Percentiles rank a stretch among this genome's conserved stretches.
Conservation (phyloP, 2,113 vertebrate genomes). For the Psittacara wagleri region DNA sequence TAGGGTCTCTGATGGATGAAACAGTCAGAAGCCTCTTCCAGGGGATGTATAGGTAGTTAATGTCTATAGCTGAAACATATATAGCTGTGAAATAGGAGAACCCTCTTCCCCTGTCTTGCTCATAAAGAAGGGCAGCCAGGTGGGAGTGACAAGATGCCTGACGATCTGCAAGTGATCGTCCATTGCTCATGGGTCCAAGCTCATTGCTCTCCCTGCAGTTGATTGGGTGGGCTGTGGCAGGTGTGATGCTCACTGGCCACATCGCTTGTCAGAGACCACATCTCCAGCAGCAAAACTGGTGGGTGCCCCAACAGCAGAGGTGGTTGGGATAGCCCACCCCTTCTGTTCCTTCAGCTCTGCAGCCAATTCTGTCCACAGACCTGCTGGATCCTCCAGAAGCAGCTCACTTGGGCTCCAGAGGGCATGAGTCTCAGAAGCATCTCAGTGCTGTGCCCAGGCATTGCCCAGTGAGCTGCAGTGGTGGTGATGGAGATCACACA, state of each 20-base stretch:
- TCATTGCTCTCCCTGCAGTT: no score
- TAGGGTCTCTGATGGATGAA: neutral
- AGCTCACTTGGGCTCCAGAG: neutral
- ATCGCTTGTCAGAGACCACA: neutral
- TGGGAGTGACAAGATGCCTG: neutral
- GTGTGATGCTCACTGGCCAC: neutral
- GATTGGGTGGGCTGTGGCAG: neutral
- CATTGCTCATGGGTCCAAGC: neutral
- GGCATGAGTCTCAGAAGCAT: neutral
- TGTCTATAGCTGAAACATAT: neutral
- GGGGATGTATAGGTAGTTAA: no score
- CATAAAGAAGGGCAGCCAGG: neutral
- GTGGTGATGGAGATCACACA: neutral
- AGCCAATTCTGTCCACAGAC: neutral
- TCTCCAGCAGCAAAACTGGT: fast-evolving
- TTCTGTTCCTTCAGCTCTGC: neutral
- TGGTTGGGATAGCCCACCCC: neutral
- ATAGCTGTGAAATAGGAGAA: neutral
- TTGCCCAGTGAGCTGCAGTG: neutral
- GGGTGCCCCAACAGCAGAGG: no score
- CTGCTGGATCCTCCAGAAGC: neutral
- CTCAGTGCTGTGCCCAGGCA: neutral
- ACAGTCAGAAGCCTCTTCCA: neutral
- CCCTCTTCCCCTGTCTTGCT: neutral
- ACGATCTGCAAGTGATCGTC: fast-evolving